Base-by-base conservation (phyloP, 1,140 invertebrate genomes). In the Cyclina sinensis region DNA sequence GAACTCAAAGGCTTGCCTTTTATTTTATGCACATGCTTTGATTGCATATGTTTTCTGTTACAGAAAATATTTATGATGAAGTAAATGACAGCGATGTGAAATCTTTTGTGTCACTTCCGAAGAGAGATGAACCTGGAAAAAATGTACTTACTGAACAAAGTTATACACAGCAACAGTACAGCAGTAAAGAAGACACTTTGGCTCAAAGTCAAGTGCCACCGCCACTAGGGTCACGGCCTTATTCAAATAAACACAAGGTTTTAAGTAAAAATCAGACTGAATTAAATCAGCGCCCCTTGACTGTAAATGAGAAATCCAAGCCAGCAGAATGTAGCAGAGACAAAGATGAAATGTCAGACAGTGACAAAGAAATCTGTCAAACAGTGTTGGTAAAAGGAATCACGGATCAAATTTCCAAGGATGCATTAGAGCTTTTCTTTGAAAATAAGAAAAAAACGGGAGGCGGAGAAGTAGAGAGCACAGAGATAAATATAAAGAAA, bases 391-490 rank as follows among this genome's bases (percentile, higher is more conserved):
- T 81, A 3, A 81, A 21, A 37, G 79, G 79, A 62, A 18, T 81
- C 24, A 27, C 54, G n/a, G 7, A 9, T 9, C 18, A 24, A 5
- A 54, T 39, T 11, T 37, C 59, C 9, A 81, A 62, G 9, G 79
- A 81, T 16, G 32, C 37, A 24, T n/a, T 81, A 32, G 79, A 81
- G 37, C 39, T 81, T 12, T 81, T 27, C 14, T 81, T 81, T 81
- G 79, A 81, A 59, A 81, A 65, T 62, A 81, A 62, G 18, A 24
- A 11, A 18, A 81, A 81, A 43, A 62, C 79, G 3, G 79, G 79
- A 21, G 79, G 79, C 11, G 79, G 79, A n/a, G 79, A 81, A 30
- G 62, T 81, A 14, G 57, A 32, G 14, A 32, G 14, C 24, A 18
- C 30, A 46, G 32, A 11, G 5, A 24, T 81, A 37, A 62, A 65